Evolutionary conservation across 2,797 vertebrate species (phyloP).

Genomic region (Ceyx erithaca): DNA sequence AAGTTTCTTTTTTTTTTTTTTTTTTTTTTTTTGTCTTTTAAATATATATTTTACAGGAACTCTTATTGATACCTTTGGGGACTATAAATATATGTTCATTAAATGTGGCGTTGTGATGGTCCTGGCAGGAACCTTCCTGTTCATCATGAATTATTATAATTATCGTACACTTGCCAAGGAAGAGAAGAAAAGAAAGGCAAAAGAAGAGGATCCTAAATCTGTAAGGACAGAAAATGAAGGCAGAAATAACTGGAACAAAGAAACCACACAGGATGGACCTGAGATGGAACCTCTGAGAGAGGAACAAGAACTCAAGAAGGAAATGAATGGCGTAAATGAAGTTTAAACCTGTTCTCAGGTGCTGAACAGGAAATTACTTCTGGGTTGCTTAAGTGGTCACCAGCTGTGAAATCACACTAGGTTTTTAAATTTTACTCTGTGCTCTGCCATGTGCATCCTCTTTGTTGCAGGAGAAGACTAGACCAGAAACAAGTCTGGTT

Average conservation of each 20-base stretch:
- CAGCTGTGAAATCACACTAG: slow-evolving; percentile 19
- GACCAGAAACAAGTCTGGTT: not conserved
- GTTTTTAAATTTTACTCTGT: not conserved
- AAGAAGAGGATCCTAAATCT: slow-evolving; percentile 4
- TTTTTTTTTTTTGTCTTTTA: not conserved
- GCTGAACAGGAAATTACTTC: not conserved
- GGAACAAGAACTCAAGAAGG: slow-evolving; percentile 28
- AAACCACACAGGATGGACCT: slow-evolving; percentile 7
- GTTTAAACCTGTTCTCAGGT: not conserved
- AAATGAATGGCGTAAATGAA: slow-evolving; percentile 35
- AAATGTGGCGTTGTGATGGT: slow-evolving; percentile 83
- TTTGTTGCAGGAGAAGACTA: not conserved
- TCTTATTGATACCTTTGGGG: slow-evolving; percentile 79
- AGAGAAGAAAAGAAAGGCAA: slow-evolving; percentile 21
- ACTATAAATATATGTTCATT: slow-evolving; percentile 86
- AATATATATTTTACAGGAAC: slow-evolving; percentile 71
- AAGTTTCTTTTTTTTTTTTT: not conserved
- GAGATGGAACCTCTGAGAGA: slow-evolving; percentile 18
- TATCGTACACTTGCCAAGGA: slow-evolving; percentile 81
- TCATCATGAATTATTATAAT: slow-evolving; percentile 85
- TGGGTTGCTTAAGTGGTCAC: not conserved
- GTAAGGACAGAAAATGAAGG: slow-evolving; percentile 60
- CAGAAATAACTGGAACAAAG: slow-evolving; percentile 31
- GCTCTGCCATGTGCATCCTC: not conserved
- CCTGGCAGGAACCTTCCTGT: slow-evolving; percentile 83